phyloP scores from a whole-genome alignment of 1,140 invertebrate genomes.

The Drosophila guanche region DNA sequence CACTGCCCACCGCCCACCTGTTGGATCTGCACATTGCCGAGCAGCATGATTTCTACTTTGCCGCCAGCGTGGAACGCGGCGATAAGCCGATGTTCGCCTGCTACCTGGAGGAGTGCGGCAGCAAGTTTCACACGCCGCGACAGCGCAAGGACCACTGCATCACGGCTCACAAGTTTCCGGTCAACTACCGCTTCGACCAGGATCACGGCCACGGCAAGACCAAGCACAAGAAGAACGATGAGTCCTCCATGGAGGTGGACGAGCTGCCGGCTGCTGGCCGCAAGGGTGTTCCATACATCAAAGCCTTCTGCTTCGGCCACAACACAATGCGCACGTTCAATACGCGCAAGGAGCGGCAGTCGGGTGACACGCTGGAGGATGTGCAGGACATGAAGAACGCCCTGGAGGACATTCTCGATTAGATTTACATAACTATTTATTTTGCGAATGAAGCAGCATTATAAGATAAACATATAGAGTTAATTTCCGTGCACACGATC shows the following conservation, averaged over 20 bases:
- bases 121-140: slow-evolving; percentile 85
- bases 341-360: slow-evolving; percentile 2
- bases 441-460: slow-evolving; percentile 54
- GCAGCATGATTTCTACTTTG: slow-evolving; percentile 88
- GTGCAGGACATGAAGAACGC: slow-evolving; percentile 58
- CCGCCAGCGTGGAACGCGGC: slow-evolving; percentile 84
- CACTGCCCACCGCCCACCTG: slow-evolving; percentile 86
- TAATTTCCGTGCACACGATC: slow-evolving; percentile 43
- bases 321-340: slow-evolving; percentile 48
- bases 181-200: slow-evolving; percentile 86
- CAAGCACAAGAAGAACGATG: slow-evolving; percentile 17
- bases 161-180: slow-evolving; percentile 86
- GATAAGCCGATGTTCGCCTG: slow-evolving; percentile 87
- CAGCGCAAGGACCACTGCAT: slow-evolving; percentile 87
- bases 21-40: slow-evolving; percentile 89
- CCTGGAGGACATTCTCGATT: slow-evolving; percentile 52
- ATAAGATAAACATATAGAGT: slow-evolving; percentile 42
- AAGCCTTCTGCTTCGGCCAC: slow-evolving; percentile 53
- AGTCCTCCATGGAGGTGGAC: slow-evolving; percentile 56
- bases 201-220: slow-evolving; percentile 17
- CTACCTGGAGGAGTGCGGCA: slow-evolving; percentile 87
- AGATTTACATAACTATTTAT: slow-evolving; percentile 62
- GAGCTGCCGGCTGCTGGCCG: not conserved
- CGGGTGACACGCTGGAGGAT: slow-evolving; percentile 40
- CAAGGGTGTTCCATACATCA: slow-evolving; percentile 23